Conservation (phyloP, 2,888 invertebrate genomes). For the Carcina quercana region DNA sequence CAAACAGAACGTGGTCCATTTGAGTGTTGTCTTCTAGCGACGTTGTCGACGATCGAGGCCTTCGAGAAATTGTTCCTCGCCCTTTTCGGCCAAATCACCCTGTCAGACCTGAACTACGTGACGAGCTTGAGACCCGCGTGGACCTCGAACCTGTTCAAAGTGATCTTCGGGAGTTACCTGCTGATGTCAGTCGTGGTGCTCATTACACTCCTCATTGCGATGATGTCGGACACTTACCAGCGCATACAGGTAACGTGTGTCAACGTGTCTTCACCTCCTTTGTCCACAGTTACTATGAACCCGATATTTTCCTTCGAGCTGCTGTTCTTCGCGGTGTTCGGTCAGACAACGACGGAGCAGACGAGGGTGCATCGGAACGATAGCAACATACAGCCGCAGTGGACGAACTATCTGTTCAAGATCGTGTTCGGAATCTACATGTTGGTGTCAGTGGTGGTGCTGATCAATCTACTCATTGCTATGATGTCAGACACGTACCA, state of each 20-base stretch:
- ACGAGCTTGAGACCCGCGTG: conserved; percentile 81
- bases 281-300: conserved; percentile 91
- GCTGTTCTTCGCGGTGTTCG: conserved; percentile 99
- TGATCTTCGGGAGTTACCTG: conserved; percentile 97
- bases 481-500: conserved; percentile 99
- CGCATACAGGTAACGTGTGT: conserved; percentile 90
- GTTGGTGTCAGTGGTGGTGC: conserved; percentile 98
- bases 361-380: conserved; percentile 79
- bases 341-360: conserved; percentile 89
- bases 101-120: conserved; percentile 87
- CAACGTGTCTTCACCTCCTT: conserved; percentile 35
- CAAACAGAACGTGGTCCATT: conserved; percentile 56
- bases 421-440: conserved; percentile 95
- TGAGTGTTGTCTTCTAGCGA: conserved; percentile 77
- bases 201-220: conserved; percentile 99
- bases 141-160: conserved; percentile 91
- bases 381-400: conserved; percentile 80
- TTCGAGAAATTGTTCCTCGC: conserved; percentile 99
- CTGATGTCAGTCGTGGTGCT: conserved; percentile 98
- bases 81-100: conserved; percentile 95
- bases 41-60: conserved; percentile 92
- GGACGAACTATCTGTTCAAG: conserved; percentile 92
- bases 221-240: conserved; percentile 99
- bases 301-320: conserved; percentile 96
- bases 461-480: conserved; percentile 99